Conservation (phyloP, 2,888 invertebrate species). For the Cephus runcator region DNA sequence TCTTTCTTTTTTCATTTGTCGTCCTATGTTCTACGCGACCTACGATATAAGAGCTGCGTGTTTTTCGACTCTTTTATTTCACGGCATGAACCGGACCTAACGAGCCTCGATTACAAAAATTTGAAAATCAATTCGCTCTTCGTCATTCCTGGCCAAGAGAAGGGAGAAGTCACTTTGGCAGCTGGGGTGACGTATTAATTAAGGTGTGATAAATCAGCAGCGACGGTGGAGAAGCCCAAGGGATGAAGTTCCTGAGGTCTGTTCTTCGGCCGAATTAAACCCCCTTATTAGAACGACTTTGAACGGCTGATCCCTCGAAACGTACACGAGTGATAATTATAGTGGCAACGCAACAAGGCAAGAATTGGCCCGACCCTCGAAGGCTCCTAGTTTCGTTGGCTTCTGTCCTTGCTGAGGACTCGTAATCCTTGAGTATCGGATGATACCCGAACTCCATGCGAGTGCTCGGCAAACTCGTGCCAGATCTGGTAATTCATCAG, state of each 20-base stretch:
- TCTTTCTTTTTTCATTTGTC: conserved; percentile 4
- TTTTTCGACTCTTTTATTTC: neutral
- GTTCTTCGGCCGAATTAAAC: neutral
- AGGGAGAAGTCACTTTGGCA: neutral
- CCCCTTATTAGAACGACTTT: neutral
- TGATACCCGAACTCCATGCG: neutral
- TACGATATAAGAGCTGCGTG: too few relatives aligned
- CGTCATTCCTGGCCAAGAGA: neutral
- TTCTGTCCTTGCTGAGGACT: neutral
- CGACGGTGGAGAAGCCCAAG: neutral
- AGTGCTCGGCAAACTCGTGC: neutral
- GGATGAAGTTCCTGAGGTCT: neutral
- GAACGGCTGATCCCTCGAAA: neutral
- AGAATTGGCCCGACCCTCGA: too few relatives aligned
- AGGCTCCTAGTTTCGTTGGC: neutral
- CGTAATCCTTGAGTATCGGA: too few relatives aligned
- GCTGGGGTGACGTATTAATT: neutral
- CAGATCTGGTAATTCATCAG: conserved; percentile 36
- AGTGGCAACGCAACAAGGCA: neutral
- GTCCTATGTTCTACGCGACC: neutral
- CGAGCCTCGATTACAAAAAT: neutral
- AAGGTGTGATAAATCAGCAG: neutral
- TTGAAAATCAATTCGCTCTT: neutral
- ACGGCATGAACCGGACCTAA: neutral
- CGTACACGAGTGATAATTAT: neutral